Evolutionary conservation across 2,797 vertebrate genomes (phyloP).

Genomic region (Smutsia temminckii): DNA sequence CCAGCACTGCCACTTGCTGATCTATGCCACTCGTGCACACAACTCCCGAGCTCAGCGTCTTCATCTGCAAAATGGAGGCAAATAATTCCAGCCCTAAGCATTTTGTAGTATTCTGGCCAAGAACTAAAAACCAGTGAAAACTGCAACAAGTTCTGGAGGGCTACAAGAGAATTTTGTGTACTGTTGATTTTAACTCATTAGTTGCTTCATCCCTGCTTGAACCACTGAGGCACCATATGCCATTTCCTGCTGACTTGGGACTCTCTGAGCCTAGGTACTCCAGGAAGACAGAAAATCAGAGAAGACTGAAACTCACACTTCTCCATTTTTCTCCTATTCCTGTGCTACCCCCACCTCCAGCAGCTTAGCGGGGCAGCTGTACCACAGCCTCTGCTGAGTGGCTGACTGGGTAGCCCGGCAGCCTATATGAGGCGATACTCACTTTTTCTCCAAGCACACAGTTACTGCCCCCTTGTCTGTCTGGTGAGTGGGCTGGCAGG

Average conservation of each 20-base stretch:
- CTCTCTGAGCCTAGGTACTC: neutral
- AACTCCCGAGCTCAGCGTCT: neutral
- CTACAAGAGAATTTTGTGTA: neutral
- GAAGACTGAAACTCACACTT: neutral
- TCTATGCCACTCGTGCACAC: neutral
- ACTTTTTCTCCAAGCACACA: neutral
- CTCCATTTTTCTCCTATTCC: neutral
- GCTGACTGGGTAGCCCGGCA: neutral
- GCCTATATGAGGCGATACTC: fast-evolving
- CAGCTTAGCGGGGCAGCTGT: neutral
- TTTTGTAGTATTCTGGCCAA: neutral
- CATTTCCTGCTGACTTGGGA: neutral
- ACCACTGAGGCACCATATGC: too few relatives aligned
- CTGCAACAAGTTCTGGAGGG: neutral
- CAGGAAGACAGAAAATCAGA: neutral
- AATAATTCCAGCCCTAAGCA: neutral
- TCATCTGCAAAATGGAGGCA: neutral
- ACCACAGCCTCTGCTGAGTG: neutral
- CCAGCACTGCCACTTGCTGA: too few relatives aligned
- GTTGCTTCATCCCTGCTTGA: neutral
- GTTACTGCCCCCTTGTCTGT: neutral
- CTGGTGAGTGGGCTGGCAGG: too few relatives aligned
- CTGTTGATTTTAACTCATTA: neutral
- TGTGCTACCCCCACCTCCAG: fast-evolving
- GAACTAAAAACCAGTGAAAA: neutral